Evolutionary conservation across 2,113 vertebrate genomes (phyloP), one percentile per base, ranked within the genome.

Genomic region (Grantiella picta): DNA sequence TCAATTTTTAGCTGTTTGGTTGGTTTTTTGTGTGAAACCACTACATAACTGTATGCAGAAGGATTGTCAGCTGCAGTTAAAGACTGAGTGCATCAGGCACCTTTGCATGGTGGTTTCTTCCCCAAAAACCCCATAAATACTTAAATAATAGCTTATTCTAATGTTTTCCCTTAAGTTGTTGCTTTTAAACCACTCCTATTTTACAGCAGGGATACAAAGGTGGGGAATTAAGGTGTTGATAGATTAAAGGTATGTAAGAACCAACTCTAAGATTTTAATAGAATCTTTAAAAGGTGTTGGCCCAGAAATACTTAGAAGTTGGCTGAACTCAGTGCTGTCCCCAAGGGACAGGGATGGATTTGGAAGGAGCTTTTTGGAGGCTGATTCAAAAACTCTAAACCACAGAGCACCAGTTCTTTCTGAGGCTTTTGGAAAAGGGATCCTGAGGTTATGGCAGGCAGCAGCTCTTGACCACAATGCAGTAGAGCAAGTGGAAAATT

Each of bases 171-270:
- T 16, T 1, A 15, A 59, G 38, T 12, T 56, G 68, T 7, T 73
- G 28, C 29, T 66, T 88, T 79, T 44, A 21, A 82, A 40, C 15
- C 21, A 4, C 60, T 17, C 22, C 10, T n/a, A 1, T 52, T 92
- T 79, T 71, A 52, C 33, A 24, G 10, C 45, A 76, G 36, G 54
- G 44, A 65, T 54, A n/a, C 35, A 47, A 36, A 70, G 49, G 12
- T 44, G 11, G 38, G 19, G 31, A 79, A 22, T 47, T 28, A 82
- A 85, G 36, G 15, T 0, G 0, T 84, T 44, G 45, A 2, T n/a
- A 31, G 66, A 23, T 71, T 66, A 57, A n/a, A 84, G 21, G 40
- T 49, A 15, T 1, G 2, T 24, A 71, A 68, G 50, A 70, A 78
- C 16, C 19, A 31, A 38, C 27, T 71, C 18, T 54, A 10, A 2